Base-by-base conservation (phyloP, 2,113 vertebrate species). In the Aphelocoma coerulescens region DNA sequence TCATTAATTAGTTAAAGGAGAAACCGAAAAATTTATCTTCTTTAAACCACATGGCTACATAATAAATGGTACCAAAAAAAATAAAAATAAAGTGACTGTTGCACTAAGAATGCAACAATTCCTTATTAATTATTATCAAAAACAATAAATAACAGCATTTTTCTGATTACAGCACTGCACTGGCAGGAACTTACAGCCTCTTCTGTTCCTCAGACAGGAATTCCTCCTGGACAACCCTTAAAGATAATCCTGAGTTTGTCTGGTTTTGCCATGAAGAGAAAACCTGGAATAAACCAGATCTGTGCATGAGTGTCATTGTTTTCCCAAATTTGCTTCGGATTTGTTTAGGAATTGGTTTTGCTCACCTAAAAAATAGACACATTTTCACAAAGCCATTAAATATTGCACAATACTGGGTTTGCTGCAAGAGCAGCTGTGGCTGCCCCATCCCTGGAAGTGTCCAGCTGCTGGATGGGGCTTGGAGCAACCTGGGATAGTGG, bases 201-300 rank as follows among this genome's bases (percentile, higher is more conserved):
- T 94, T 99, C 88, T 99, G 98, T 91, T 98, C 98, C 85, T 95
- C 96, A 73, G 98, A 98, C 92, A 99, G 97, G 57, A 98, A 98
- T 57, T 98, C 98, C 43, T 98, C 97, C 77, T 98, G 98, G 96
- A 99, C 97, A 95, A 98, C 88, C 92, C 98, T 98, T 93, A 99
- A 97, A 91, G 87, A 87, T 23, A 99, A 95, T 85, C 98, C 98
- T 91, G 98, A 98, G 81, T 85, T 98, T 90, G 89, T 97, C 90
- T 83, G 97, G 88, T 97, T 97, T 95, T 98, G 97, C 99, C 99
- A 99, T 1, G 93, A 95, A 55, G 98, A 97, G 93, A 99, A 98
- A 96, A 99, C 99, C 99, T 99, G 94, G 4, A 93, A 98, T 17
- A 94, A 97, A 96, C 12, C 83, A 97, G n/a, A 97, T 55, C 20